phyloP scores from a whole-genome alignment of 2,113 vertebrate genomes.

The Merops nubicus region DNA sequence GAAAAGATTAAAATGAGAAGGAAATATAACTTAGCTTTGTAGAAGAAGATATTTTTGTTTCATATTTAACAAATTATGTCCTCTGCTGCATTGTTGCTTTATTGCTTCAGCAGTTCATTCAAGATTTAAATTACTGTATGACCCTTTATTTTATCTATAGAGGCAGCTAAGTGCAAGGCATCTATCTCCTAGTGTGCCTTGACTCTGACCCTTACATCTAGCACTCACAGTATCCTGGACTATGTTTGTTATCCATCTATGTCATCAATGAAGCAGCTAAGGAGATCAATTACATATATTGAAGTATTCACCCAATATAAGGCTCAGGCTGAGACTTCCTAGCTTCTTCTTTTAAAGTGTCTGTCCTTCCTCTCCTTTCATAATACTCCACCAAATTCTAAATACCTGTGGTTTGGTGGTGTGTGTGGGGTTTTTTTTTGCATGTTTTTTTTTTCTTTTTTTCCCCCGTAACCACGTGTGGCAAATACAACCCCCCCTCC shows the following conservation, averaged over 20 bases:
- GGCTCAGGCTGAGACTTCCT: not conserved
- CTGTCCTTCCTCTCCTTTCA: not conserved
- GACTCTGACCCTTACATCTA: not conserved
- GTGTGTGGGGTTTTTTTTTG: too few relatives aligned
- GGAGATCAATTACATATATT: not conserved
- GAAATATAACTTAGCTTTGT: not conserved
- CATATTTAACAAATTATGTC: not conserved
- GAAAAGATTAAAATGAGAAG: not conserved
- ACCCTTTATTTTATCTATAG: not conserved
- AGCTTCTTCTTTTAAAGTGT: not conserved
- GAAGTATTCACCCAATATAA: fast-evolving
- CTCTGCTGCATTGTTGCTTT: not conserved
- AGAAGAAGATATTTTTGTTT: not conserved
- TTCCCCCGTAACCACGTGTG: too few relatives aligned
- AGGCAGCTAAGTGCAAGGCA: not conserved
- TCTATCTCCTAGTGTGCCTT: not conserved
- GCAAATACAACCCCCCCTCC: too few relatives aligned
- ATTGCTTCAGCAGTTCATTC: not conserved
- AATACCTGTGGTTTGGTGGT: not conserved
- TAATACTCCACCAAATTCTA: not conserved
- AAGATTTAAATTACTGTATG: not conserved
- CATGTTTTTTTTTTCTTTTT: too few relatives aligned
- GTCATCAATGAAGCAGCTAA: not conserved
- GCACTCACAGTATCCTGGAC: not conserved
- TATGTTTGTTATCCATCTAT: not conserved